Evolutionary conservation across 1,140 invertebrate genomes (phyloP).

Genomic region (Trichomalopsis sarcophagae): DNA sequence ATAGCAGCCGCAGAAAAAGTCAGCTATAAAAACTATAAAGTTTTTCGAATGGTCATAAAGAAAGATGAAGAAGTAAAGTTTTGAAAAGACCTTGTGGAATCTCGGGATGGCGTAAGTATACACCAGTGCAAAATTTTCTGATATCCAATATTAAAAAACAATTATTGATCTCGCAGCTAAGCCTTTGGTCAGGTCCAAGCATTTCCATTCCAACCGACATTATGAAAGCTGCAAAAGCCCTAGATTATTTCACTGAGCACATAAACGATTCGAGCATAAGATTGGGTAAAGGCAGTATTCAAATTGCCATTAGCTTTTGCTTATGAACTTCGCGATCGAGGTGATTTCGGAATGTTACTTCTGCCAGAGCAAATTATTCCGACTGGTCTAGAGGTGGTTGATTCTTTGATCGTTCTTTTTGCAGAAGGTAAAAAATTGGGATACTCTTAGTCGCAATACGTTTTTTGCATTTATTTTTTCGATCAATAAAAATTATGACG

Average conservation of each 20-base stretch:
- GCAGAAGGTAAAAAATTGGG: too few species aligned
- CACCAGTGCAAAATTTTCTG: too few species aligned
- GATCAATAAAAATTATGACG: too few species aligned
- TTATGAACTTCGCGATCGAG: conserved; percentile 83
- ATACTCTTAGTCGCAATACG: too few species aligned
- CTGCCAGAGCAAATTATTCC: conserved; percentile 82
- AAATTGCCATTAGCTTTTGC: conserved; percentile 81
- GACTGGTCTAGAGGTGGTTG: conserved; percentile 81
- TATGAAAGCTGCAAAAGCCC: conserved; percentile 55
- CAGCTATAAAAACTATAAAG: conserved; percentile 73
- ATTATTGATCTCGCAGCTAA: background rate
- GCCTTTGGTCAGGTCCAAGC: conserved; percentile 52
- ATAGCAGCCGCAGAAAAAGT: conserved; percentile 52
- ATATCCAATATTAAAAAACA: too few species aligned
- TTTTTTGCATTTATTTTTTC: too few species aligned
- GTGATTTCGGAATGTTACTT: conserved; percentile 81
- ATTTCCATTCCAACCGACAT: conserved; percentile 53
- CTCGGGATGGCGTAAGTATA: background rate
- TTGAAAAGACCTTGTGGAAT: background rate
- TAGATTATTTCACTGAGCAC: conserved; percentile 51
- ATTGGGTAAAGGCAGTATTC: conserved; percentile 81
- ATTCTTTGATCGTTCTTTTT: conserved; percentile 67
- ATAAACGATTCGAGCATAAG: conserved; percentile 62
- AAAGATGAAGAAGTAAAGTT: conserved; percentile 65
- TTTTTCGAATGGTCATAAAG: conserved; percentile 72